Base-by-base conservation (phyloP, 2,797 vertebrate genomes). In the Calcarius lapponicus region DNA sequence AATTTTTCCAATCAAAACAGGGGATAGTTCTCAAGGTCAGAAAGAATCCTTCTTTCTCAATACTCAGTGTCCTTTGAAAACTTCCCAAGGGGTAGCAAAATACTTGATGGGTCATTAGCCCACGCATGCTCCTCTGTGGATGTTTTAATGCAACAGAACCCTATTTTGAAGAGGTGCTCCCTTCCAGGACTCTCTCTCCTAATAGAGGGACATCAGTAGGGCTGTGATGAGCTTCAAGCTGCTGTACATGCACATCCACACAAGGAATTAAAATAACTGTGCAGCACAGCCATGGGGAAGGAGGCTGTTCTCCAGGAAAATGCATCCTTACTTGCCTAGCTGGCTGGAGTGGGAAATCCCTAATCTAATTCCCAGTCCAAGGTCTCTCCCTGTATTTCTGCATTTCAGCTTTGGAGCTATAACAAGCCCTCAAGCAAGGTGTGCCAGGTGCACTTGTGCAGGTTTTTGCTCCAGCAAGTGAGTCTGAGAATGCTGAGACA, bases 11-110 rank as follows among this genome's bases (percentile, higher is more conserved):
- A 19, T 1, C 1, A 9, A 51, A 72, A 74, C 1, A 65, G 32
- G 4, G 4, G 8, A 61, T 3, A 3, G 6, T 9, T 34, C 16
- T 64, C 1, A 1, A 24, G 8, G 16, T 47, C 31, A 13, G 21
- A 67, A 78, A 22, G 3, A 84, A 28, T 6, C 9, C 15, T 57
- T 4, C 47, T 62, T 79, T 36, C 16, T 32, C 31, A 9, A 38
- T 28, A 75, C 8, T 51, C 36, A 22, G 29, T 9, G 8, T 29
- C 16, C 29, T 92, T 71, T 34, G 31, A 75, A 80, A 75, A 88
- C 53, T 40, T 73, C 20, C 29, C 21, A 51, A 17, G 10, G 28
- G 60, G 24, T 3, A 45, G 13, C 31, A 47, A 93, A 90, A 86
- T 13, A 57, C 4, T 22, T 0, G 0, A 48, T 11, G 1, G 5